These are phyloP conservation scores for Drosophila paracracens DNA, from an alignment of 2,888 invertebrate genomes.

Conservation along the genomic window DNA sequence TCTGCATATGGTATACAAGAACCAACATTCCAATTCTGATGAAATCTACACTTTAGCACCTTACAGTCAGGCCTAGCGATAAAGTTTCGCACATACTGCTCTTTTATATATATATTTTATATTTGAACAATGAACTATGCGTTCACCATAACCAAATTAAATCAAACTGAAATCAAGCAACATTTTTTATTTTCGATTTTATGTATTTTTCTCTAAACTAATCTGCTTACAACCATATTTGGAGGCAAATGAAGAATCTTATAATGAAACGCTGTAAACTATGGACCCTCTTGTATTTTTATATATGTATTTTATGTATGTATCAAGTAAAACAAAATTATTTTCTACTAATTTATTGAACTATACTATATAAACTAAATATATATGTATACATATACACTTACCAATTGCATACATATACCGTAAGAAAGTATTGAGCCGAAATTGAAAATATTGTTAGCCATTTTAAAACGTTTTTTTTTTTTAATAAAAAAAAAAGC, in stretches of 20 bases:
- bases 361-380: constrained; percentile 10
- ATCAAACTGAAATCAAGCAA: constrained; percentile 16
- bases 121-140: constrained; percentile 2
- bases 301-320: constrained; percentile 51
- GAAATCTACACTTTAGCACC: neutral
- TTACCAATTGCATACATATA: neutral
- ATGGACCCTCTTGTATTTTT: constrained; percentile 78
- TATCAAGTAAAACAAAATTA: constrained; percentile 43
- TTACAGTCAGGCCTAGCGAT: neutral
- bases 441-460: constrained; percentile 13
- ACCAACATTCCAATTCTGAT: neutral
- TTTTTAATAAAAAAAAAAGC: neutral
- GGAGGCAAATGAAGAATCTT: neutral
- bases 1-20: neutral
- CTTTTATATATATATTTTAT: neutral
- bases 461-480: neutral
- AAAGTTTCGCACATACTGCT: constrained; percentile 7
- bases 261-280: constrained; percentile 57
- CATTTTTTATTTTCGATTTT: constrained; percentile 10
- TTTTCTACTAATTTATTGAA: constrained; percentile 71
- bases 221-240: constrained; percentile 13
- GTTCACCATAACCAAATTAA: constrained; percentile 1
- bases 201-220: constrained; percentile 16
- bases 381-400: neutral
- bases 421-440: neutral